phyloP scores from a whole-genome alignment of 2,888 invertebrate species.

The Dryomyza anilis region DNA sequence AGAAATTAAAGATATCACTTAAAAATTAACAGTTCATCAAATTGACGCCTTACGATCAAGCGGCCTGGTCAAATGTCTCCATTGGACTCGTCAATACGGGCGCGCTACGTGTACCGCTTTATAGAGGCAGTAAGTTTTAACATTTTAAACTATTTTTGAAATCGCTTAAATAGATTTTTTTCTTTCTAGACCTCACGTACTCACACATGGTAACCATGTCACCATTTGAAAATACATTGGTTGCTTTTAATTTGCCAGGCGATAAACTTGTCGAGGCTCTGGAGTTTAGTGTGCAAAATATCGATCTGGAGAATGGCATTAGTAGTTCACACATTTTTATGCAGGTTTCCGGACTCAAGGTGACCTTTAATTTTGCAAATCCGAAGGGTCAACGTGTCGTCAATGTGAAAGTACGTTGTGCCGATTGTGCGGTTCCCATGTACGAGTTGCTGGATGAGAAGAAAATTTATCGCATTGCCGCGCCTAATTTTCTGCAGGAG shows the following conservation, averaged over 20 bases:
- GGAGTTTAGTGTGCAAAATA: constrained; percentile 63
- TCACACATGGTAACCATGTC: constrained; percentile 72
- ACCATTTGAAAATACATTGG: constrained; percentile 79
- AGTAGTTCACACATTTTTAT: constrained; percentile 48
- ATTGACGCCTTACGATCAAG: constrained; percentile 51
- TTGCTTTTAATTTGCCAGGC: constrained; percentile 73
- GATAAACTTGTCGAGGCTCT: constrained; percentile 67
- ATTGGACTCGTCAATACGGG: constrained; percentile 73
- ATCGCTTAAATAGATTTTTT: neutral
- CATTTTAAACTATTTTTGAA: neutral
- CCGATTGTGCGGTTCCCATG: constrained; percentile 62
- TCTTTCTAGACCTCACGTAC: constrained; percentile 69
- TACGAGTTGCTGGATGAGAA: constrained; percentile 66
- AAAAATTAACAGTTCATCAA: constrained; percentile 45
- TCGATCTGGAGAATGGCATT: constrained; percentile 41
- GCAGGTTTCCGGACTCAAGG: constrained; percentile 66
- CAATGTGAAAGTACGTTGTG: constrained; percentile 56
- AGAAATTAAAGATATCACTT: too few species aligned
- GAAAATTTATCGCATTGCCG: constrained; percentile 67
- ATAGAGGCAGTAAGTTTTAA: constrained; percentile 65
- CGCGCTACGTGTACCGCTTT: constrained; percentile 72
- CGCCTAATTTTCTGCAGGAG: constrained; percentile 67
- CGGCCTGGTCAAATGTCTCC: constrained; percentile 71
- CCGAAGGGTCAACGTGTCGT: constrained; percentile 67
- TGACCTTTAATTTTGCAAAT: constrained; percentile 65